A percentile compares a stretch with the other conserved stretches of the same genome.
Conservation (phyloP, 2,113 vertebrate species). For the Salvelinus alpinus region DNA sequence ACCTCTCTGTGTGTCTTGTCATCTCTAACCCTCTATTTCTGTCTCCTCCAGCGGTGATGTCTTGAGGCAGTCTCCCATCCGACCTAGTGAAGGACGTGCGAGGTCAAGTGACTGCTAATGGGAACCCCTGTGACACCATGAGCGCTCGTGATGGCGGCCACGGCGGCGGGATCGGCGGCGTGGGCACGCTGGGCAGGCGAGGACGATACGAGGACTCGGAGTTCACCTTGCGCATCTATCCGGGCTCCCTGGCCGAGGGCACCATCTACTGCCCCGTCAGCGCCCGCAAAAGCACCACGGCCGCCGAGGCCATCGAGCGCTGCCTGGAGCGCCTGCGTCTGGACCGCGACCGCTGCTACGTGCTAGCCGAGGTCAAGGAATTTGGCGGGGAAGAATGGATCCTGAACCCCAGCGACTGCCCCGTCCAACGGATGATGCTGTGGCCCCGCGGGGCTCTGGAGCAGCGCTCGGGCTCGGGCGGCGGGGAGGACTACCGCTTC, state of each 20-base stretch:
- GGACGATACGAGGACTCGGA: conserved; percentile 95
- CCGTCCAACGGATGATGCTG: conserved; percentile 97
- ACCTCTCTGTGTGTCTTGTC: too few species aligned
- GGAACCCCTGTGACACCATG: conserved; percentile 89
- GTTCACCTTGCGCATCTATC: conserved; percentile 92
- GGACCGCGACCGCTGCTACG: conserved; percentile 92
- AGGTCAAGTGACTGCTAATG: conserved; percentile 81
- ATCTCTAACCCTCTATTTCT: background rate
- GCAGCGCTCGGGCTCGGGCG: conserved; percentile 76
- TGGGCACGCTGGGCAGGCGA: conserved; percentile 77
- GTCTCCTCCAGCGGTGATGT: conserved; percentile 72
- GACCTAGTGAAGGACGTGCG: conserved; percentile 62
- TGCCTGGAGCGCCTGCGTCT: conserved; percentile 88
- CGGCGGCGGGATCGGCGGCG: conserved; percentile 45
- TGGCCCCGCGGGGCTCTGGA: conserved; percentile 96
- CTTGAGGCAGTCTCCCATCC: conserved; percentile 67
- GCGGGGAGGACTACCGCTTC: conserved; percentile 95
- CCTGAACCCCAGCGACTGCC: conserved; percentile 94
- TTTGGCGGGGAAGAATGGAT: conserved; percentile 99
- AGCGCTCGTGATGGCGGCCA: conserved; percentile 88
- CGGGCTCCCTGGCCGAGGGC: conserved; percentile 89
- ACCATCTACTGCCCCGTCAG: conserved; percentile 95
- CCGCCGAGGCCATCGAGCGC: conserved; percentile 91
- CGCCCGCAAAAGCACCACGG: conserved; percentile 90
- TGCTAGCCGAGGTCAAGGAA: conserved; percentile 96